Conservation (phyloP, 1,140 invertebrate genomes). For the Brachionus koreanus region DNA sequence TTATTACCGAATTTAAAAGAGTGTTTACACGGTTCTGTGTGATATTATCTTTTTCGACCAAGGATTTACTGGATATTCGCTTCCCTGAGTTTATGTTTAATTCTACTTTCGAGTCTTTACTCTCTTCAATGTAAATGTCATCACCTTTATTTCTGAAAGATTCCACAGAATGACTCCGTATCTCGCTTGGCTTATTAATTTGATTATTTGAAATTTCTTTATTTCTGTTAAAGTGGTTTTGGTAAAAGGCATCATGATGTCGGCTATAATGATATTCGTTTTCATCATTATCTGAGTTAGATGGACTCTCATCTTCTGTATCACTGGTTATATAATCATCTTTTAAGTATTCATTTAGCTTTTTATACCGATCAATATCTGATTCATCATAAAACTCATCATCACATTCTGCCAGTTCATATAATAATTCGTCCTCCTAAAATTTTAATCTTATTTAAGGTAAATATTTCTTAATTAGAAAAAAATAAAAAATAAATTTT, state of each 20-base stretch:
- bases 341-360: conserved; percentile 36
- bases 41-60: conserved; percentile 9
- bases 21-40: conserved; percentile 29
- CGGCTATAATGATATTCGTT: conserved; percentile 9
- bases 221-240: not conserved
- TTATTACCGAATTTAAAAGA: not conserved
- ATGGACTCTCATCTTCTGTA: conserved; percentile 11
- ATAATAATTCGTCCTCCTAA: conserved; percentile 33
- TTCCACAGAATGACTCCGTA: not conserved
- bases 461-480: not conserved
- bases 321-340: conserved; percentile 29
- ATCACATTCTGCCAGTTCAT: conserved; percentile 27
- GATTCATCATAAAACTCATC: conserved; percentile 39
- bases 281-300: conserved; percentile 19
- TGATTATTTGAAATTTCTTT: not conserved
- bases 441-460: not conserved
- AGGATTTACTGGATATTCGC: not conserved
- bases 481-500: not conserved
- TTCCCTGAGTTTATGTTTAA: not conserved
- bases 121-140: not conserved
- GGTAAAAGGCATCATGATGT: not conserved
- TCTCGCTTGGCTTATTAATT: not conserved
- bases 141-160: not conserved
- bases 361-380: not conserved
- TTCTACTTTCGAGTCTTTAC: not conserved